Percentiles rank a stretch among this genome's conserved stretches.
Conservation (phyloP, 2,888 invertebrate genomes). For the Pilophorus perplexus region DNA sequence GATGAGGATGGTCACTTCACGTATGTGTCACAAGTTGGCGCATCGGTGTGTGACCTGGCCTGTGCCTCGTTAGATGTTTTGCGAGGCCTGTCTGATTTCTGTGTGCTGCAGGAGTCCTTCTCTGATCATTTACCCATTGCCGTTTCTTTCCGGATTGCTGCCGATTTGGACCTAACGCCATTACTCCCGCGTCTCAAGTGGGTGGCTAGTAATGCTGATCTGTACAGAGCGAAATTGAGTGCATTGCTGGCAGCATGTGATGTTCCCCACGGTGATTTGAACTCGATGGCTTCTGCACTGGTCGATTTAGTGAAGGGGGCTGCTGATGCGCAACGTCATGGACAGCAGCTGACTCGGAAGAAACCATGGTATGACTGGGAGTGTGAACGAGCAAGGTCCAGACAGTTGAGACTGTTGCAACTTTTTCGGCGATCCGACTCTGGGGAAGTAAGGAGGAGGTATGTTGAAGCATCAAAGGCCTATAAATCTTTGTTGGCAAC, state of each 20-base stretch:
- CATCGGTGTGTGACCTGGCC: constrained; percentile 18
- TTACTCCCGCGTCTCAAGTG: constrained; percentile 13
- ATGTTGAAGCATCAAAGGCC: not conserved
- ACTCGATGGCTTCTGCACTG: not conserved
- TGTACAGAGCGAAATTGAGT: not conserved
- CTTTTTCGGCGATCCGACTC: not conserved
- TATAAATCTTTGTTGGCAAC: not conserved
- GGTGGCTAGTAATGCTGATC: not conserved
- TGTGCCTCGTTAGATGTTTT: constrained; percentile 17
- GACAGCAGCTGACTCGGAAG: not conserved
- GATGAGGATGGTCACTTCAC: constrained; percentile 23
- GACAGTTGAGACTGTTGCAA: not conserved
- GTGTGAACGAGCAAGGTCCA: not conserved
- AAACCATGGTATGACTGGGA: constrained; percentile 15
- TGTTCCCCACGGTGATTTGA: no score
- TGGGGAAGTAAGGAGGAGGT: not conserved
- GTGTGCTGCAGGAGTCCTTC: not conserved
- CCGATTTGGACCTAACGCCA: not conserved
- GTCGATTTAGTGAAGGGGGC: not conserved
- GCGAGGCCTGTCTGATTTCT: constrained; percentile 3
- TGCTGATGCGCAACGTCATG: not conserved
- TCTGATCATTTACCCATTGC: constrained; percentile 31
- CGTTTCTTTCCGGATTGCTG: not conserved
- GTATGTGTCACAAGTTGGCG: not conserved
- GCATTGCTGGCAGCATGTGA: no score